phyloP scores from a whole-genome alignment of 2,113 vertebrate genomes.

The Neodon shergylaensis region DNA sequence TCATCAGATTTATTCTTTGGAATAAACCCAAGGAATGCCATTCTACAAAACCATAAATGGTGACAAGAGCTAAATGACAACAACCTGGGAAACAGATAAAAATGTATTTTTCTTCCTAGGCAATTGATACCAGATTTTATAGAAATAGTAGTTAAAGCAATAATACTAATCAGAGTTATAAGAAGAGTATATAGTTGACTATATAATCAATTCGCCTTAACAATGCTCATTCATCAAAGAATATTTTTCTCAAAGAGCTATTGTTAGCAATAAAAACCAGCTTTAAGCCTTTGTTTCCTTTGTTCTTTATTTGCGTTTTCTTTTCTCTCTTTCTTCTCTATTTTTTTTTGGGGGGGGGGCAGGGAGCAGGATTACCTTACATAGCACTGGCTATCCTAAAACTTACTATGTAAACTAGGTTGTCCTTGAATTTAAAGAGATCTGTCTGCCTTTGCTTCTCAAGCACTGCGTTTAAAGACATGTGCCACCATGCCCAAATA shows the following conservation, averaged over 20 bases:
- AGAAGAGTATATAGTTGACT: neutral
- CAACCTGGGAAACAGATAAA: neutral
- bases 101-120: neutral
- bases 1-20: neutral
- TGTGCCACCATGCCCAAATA: too few species aligned
- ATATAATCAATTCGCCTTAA: neutral
- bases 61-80: neutral
- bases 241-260: neutral
- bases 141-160: neutral
- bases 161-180: neutral
- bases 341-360: neutral
- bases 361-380: neutral
- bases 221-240: neutral
- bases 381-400: neutral
- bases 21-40: neutral
- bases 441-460: neutral
- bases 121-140: neutral
- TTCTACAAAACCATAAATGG: neutral
- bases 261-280: neutral
- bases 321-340: neutral
- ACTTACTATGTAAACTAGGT: neutral
- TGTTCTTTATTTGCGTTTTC: neutral
- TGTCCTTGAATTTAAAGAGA: neutral
- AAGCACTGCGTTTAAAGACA: neutral
- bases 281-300: neutral